Evolutionary conservation across 2,113 vertebrate genomes (phyloP).

Genomic region (Pavo muticus): DNA sequence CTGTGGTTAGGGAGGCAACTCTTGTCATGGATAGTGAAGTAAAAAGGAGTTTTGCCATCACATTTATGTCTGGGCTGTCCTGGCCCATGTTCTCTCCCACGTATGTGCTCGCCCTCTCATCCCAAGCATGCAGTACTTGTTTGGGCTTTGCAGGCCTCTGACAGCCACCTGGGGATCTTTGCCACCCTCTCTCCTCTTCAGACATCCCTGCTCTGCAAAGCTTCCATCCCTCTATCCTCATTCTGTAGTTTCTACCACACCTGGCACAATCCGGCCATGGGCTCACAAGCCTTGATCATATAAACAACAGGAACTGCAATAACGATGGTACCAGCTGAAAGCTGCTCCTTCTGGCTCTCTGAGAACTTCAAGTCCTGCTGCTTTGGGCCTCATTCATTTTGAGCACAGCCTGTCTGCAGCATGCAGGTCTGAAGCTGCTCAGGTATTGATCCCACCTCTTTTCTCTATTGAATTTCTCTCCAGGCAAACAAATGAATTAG

Average conservation of each 20-base stretch:
- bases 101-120: not conserved
- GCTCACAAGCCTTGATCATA: not conserved
- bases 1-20: not conserved
- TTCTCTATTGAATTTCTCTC: not conserved
- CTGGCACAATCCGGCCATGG: rapidly evolving
- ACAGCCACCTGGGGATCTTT: not conserved
- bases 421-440: not conserved
- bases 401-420: not conserved
- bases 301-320: not conserved
- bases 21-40: not conserved
- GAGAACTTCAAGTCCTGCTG: not conserved
- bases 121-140: not conserved
- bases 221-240: not conserved
- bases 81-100: not conserved
- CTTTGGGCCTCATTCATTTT: not conserved
- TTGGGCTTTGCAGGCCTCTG: not conserved
- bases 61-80: not conserved
- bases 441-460: not conserved
- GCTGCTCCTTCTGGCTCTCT: not conserved
- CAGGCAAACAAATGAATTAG: not conserved
- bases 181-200: not conserved
- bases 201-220: not conserved
- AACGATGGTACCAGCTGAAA: not conserved
- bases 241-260: not conserved
- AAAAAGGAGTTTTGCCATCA: rapidly evolving